Conservation (phyloP, 2,888 invertebrate genomes). For the Sinohyriopsis cumingii region DNA sequence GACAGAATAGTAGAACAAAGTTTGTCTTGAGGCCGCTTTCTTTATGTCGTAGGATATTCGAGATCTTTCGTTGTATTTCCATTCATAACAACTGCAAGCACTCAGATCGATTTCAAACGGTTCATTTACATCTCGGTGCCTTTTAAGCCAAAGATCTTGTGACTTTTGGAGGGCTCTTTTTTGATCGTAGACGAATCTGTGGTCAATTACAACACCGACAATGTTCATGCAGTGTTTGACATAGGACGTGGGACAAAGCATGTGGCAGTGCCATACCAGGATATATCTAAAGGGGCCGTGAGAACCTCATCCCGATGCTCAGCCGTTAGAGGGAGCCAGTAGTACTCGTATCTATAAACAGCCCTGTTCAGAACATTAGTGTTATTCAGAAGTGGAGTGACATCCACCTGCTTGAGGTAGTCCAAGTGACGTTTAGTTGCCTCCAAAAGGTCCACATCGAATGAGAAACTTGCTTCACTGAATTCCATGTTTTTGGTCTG, state of each 20-base stretch:
- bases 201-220: slow-evolving; percentile 66
- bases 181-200: slow-evolving; percentile 55
- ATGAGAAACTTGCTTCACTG: slow-evolving; percentile 6
- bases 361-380: slow-evolving; percentile 68
- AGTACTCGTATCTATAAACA: slow-evolving; percentile 72
- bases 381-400: slow-evolving; percentile 48
- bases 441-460: slow-evolving; percentile 14
- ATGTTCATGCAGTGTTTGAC: slow-evolving; percentile 52
- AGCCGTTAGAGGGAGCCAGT: slow-evolving; percentile 72
- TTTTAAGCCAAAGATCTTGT: slow-evolving; percentile 42
- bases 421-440: slow-evolving; percentile 37
- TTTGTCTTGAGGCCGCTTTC: slow-evolving; percentile 70
- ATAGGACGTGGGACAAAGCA: slow-evolving; percentile 65
- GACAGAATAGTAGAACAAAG: slow-evolving; percentile 73
- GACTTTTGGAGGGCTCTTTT: slow-evolving; percentile 30
- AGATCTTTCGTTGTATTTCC: slow-evolving; percentile 9
- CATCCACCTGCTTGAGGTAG: slow-evolving; percentile 53
- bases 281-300: slow-evolving; percentile 73
- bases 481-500: no score
- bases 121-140: slow-evolving; percentile 39
- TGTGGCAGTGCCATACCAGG: slow-evolving; percentile 74
- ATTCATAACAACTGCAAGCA: not conserved
- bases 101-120: slow-evolving; percentile 40
- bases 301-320: slow-evolving; percentile 55
- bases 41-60: slow-evolving; percentile 68